phyloP scores from a whole-genome alignment of 2,888 invertebrate species.

The Pristionchus mayeri region DNA sequence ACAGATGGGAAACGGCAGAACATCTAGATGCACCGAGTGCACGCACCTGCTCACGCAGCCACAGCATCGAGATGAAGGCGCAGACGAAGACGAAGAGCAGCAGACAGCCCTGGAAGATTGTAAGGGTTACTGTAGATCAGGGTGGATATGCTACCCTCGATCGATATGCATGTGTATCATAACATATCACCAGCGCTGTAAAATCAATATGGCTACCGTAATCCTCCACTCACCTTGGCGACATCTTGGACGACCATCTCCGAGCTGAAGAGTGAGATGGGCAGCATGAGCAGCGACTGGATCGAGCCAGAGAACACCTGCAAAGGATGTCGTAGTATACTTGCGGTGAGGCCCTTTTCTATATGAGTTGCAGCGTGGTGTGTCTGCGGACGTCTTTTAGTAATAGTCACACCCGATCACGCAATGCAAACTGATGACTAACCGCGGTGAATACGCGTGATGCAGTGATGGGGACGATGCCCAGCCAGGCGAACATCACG shows the following conservation, averaged over 20 bases:
- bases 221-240: constrained; percentile 54
- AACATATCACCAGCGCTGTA: neutral
- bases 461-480: constrained; percentile 94
- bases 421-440: neutral
- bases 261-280: constrained; percentile 64
- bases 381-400: neutral
- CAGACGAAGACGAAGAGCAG: constrained; percentile 91
- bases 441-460: constrained; percentile 79
- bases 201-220: neutral
- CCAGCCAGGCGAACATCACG: constrained; percentile 97
- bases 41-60: constrained; percentile 94
- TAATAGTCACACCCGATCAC: neutral
- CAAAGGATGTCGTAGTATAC: constrained; percentile 82
- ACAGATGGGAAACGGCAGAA: neutral
- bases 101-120: constrained; percentile 84
- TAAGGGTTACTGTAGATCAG: neutral
- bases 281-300: constrained; percentile 57
- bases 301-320: constrained; percentile 69
- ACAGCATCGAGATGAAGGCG: constrained; percentile 92
- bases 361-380: too few relatives aligned
- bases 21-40: neutral
- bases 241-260: constrained; percentile 80
- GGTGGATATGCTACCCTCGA: neutral
- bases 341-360: too few relatives aligned
- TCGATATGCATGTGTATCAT: too few relatives aligned